A percentile compares a stretch with the other conserved stretches of the same genome.
phyloP scores from a whole-genome alignment of 2,888 invertebrate species.

The Bimastos eiseni region DNA sequence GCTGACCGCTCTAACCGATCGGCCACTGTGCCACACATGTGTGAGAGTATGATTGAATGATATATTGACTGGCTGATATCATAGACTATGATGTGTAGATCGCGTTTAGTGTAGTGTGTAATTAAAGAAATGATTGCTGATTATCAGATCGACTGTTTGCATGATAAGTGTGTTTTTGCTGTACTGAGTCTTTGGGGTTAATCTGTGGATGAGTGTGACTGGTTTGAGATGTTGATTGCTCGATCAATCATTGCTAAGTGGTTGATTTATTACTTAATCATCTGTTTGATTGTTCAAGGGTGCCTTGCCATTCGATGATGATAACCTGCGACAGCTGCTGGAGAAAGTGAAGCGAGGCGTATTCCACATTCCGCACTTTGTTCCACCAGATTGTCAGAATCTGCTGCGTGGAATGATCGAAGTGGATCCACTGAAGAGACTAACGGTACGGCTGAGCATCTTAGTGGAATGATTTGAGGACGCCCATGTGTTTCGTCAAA shows the following conservation, averaged over 20 bases:
- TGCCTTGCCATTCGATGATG: constrained; percentile 97
- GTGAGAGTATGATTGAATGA: too few relatives aligned
- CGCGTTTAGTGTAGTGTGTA: too few relatives aligned
- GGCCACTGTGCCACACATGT: too few relatives aligned
- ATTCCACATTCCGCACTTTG: constrained; percentile 99
- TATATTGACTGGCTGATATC: too few relatives aligned
- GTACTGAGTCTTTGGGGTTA: too few relatives aligned
- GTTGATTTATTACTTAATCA: constrained; percentile 10
- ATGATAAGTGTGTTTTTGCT: too few relatives aligned
- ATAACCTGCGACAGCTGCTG: constrained; percentile 92
- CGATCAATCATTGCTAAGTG: constrained; percentile 43
- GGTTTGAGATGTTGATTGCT: not conserved
- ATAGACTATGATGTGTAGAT: too few relatives aligned
- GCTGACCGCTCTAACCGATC: too few relatives aligned
- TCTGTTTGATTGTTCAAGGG: constrained; percentile 66
- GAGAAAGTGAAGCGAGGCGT: constrained; percentile 98
- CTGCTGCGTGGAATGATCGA: constrained; percentile 97
- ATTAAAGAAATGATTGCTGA: too few relatives aligned
- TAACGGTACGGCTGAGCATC: constrained; percentile 72
- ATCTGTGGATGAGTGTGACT: too few relatives aligned
- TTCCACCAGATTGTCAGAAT: constrained; percentile 97
- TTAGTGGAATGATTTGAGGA: not conserved
- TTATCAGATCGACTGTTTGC: too few relatives aligned
- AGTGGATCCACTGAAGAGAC: constrained; percentile 92
- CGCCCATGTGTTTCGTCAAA: not conserved